Percentiles rank a stretch among this genome's conserved stretches.
Conservation (phyloP, 2,113 vertebrate species). For the Alethe diademata region DNA sequence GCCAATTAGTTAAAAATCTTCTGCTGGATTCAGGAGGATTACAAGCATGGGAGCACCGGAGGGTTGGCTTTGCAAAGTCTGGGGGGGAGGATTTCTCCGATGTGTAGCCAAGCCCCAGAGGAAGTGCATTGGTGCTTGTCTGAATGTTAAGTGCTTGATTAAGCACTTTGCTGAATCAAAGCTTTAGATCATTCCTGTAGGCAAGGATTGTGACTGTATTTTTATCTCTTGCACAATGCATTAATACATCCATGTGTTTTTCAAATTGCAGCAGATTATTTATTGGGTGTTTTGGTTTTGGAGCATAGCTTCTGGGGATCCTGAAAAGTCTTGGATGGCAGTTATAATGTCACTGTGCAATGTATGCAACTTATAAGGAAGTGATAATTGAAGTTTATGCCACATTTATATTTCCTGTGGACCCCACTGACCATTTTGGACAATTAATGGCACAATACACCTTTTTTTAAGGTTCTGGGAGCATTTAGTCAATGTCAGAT, state of each 20-base stretch:
- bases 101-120: not conserved
- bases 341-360: not conserved
- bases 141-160: not conserved
- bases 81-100: not conserved
- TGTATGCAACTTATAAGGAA: not conserved
- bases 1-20: not conserved
- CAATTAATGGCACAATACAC: not conserved
- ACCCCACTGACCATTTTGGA: not conserved
- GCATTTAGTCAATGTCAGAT: not conserved
- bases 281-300: not conserved
- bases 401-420: rapidly evolving
- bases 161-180: constrained; percentile 12
- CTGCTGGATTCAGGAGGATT: not conserved
- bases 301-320: not conserved
- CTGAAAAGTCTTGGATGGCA: not conserved
- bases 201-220: not conserved
- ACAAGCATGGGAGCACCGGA: not conserved
- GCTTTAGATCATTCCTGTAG: not conserved
- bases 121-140: not conserved
- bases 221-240: not conserved
- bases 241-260: not conserved
- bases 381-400: not conserved
- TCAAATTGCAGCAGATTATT: not conserved
- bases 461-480: not conserved
- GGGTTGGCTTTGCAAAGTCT: not conserved